These are phyloP conservation scores for Eupithecia tripunctaria DNA, from an alignment of 2,888 invertebrate species.

Conservation along the genomic window DNA sequence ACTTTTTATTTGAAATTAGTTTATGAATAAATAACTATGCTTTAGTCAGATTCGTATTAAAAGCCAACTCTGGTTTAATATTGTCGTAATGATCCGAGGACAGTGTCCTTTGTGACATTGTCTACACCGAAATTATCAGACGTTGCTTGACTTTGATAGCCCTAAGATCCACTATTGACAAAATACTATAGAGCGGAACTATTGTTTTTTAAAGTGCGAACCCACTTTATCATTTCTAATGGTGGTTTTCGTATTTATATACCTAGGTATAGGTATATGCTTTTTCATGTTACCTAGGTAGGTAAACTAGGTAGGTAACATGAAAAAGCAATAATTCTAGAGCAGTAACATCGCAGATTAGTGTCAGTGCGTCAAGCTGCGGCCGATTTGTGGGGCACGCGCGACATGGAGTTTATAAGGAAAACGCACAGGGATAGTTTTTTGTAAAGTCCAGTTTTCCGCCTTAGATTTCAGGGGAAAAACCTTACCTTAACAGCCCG, in stretches of 20 bases:
- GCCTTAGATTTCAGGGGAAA: too few relatives aligned
- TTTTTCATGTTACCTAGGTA: too few relatives aligned
- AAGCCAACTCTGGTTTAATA: slow-evolving; percentile 13
- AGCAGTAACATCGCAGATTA: slow-evolving; percentile 19
- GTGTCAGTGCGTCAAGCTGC: slow-evolving; percentile 27
- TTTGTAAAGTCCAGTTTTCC: too few relatives aligned
- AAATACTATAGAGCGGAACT: neutral
- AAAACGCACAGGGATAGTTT: slow-evolving; percentile 16
- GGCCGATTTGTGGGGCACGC: slow-evolving; percentile 19
- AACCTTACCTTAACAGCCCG: too few relatives aligned
- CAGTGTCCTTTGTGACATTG: slow-evolving; percentile 20
- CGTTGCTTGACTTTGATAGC: neutral
- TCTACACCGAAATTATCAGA: neutral
- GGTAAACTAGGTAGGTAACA: too few relatives aligned
- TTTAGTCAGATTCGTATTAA: slow-evolving; percentile 18
- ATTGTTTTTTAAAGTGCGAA: too few relatives aligned
- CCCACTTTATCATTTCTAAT: too few relatives aligned
- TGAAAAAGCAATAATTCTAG: slow-evolving; percentile 21
- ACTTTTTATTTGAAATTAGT: slow-evolving; percentile 14
- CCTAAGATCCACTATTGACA: neutral
- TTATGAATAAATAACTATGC: slow-evolving; percentile 20
- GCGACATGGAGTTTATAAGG: slow-evolving; percentile 10
- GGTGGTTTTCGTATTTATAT: too few relatives aligned
- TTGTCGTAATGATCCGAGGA: slow-evolving; percentile 12
- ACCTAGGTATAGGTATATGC: too few relatives aligned